A percentile compares a stretch with the other conserved stretches of the same genome.
Conservation (phyloP, 2,888 invertebrate genomes). For the Patella ulyssiponensis region DNA sequence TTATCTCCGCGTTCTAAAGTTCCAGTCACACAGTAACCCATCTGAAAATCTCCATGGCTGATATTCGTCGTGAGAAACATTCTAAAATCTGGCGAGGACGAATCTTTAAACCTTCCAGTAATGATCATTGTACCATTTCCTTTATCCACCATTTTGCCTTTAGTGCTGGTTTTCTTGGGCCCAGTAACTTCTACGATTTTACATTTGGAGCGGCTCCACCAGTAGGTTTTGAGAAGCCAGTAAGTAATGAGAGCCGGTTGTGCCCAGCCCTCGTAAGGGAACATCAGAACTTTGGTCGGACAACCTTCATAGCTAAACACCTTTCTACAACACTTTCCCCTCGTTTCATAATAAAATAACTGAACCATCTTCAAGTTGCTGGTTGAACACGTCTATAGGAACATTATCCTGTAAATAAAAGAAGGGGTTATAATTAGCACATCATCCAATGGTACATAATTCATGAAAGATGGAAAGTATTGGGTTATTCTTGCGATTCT, state of each 20-base stretch:
- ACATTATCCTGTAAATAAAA: too few species aligned
- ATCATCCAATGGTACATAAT: too few species aligned
- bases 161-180: slow-evolving; percentile 82
- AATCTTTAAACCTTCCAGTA: slow-evolving; percentile 82
- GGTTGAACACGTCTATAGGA: slow-evolving; percentile 4
- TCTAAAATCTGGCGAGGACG: slow-evolving; percentile 59
- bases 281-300: slow-evolving; percentile 87
- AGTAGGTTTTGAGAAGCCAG: slow-evolving; percentile 88
- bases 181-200: slow-evolving; percentile 89
- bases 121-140: slow-evolving; percentile 86
- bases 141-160: slow-evolving; percentile 85
- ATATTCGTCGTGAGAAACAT: slow-evolving; percentile 88
- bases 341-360: slow-evolving; percentile 83
- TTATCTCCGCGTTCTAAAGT: slow-evolving; percentile 84
- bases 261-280: slow-evolving; percentile 91
- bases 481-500: too few species aligned
- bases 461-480: too few species aligned
- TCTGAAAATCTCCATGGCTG: slow-evolving; percentile 88
- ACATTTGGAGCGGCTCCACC: slow-evolving; percentile 88
- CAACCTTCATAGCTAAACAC: slow-evolving; percentile 85
- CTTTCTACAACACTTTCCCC: slow-evolving; percentile 87
- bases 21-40: slow-evolving; percentile 91
- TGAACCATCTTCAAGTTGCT: slow-evolving; percentile 74
- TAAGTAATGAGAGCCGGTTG: slow-evolving; percentile 88
- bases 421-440: too few species aligned